Evolutionary conservation across 2,888 invertebrate genomes (phyloP), one percentile per base, ranked within the genome.

Genomic region (Vannuccia rotundouncinata): DNA sequence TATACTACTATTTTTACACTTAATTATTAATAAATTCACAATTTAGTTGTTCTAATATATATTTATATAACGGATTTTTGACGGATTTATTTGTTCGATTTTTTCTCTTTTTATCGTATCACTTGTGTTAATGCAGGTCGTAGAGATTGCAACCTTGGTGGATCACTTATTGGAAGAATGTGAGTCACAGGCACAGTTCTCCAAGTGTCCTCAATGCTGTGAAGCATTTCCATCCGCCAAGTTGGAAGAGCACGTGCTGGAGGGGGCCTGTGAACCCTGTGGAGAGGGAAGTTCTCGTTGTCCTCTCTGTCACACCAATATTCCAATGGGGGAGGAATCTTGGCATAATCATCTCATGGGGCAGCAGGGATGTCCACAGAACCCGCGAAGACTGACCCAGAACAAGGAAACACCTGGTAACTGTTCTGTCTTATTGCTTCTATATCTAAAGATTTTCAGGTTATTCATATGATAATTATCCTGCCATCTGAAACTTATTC

Each of bases 161-260:
- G 91, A 92, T 81, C 95, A 96, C 88, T 89, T 94, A 79, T 88
- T 94, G 79, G 92, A 92, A 91, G 93, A 94, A 87, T 94, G 94
- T 86, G 92, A 92, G 85, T 90, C 91, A 78, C 91, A 91, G 84
- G 90, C 90, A 80, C 90, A 90, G 84, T 93, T 92, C 85, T 90
- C 91, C 73, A 91, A 91, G 84, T 94, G 93, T 86, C 91, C 91
- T 5, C 90, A 91, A 78, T 94, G 94, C 86, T 91, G 91, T 22
- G 92, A 92, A 85, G 92, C 93, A 31, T 90, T 93, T 79, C 90
- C 91, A 82, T 90, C 91, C 83, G 90, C 90, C 81, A 90, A 91
- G 76, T 91, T 91, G 85, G 91, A 92, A 78, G 88, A 90, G 79
- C 93, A 93, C 86, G 88, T 90, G 30, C 31, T 17, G 66, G 83